Conservation (phyloP, 1,140 invertebrate genomes). For the Drosophila ogumai region DNA sequence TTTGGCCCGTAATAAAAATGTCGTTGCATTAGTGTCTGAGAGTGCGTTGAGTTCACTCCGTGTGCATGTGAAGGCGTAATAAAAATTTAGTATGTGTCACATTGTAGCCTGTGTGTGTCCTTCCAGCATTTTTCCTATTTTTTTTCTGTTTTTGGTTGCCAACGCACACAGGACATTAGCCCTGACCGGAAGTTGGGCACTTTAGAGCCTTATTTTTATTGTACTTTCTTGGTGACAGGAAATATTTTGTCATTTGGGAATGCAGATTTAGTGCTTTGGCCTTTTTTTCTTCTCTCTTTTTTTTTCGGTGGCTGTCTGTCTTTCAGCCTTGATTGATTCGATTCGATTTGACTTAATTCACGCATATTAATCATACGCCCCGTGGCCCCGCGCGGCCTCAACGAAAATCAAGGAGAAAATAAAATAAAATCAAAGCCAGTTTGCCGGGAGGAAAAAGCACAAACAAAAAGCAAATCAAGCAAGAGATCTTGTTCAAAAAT, state of each 20-base stretch:
- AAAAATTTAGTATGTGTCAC: constrained; percentile 82
- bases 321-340: constrained; percentile 72
- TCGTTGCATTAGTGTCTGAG: constrained; percentile 73
- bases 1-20: constrained; percentile 79
- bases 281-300: constrained; percentile 9
- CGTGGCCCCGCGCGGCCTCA: constrained; percentile 20
- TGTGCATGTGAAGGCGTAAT: constrained; percentile 52
- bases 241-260: constrained; percentile 65
- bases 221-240: constrained; percentile 16
- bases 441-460: neutral
- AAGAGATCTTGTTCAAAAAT: constrained; percentile 40
- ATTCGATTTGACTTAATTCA: constrained; percentile 82
- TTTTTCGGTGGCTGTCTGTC: neutral
- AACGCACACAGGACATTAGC: constrained; percentile 47
- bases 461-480: constrained; percentile 23
- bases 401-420: neutral
- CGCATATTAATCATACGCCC: constrained; percentile 81
- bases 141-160: neutral
- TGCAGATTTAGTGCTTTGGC: constrained; percentile 64
- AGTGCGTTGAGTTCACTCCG: constrained; percentile 34
- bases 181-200: constrained; percentile 70
- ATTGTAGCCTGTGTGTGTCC: constrained; percentile 50
- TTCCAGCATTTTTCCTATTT: constrained; percentile 3
- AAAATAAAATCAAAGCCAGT: constrained; percentile 47
- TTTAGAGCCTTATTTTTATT: constrained; percentile 63